These are phyloP conservation scores for Virgularia gustaviana DNA, from an alignment of 92 coral and sea anemone genomes.

Conservation along the genomic window DNA sequence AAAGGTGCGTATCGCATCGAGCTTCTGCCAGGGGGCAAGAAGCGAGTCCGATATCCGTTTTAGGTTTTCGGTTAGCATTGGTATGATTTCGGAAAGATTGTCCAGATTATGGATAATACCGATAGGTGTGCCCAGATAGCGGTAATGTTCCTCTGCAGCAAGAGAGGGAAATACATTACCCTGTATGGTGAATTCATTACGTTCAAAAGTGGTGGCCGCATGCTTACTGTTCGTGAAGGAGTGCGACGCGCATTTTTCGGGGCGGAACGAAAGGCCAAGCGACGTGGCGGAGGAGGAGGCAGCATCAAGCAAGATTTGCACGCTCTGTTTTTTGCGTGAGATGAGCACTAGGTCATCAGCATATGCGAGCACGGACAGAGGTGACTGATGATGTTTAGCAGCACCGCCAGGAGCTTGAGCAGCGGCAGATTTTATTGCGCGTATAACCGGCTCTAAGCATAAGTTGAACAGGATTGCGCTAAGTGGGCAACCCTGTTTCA, in stretches of 20 bases:
- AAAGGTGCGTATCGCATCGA: slow-evolving; percentile 34
- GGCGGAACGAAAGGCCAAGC: not conserved
- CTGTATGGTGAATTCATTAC: not conserved
- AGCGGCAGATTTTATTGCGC: not conserved
- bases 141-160: not conserved
- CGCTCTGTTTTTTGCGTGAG: not conserved
- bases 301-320: not conserved
- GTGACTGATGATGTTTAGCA: not conserved
- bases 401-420: not conserved
- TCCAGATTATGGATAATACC: not conserved
- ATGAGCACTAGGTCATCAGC: not conserved
- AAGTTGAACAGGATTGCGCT: slow-evolving; percentile 13
- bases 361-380: not conserved
- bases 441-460: not conserved
- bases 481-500: slow-evolving; percentile 15
- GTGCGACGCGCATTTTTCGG: not conserved
- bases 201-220: not conserved
- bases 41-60: not conserved
- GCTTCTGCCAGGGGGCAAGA: slow-evolving; percentile 35
- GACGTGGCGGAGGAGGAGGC: not conserved
- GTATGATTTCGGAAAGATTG: not conserved
- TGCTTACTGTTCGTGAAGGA: not conserved
- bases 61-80: not conserved
- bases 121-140: not conserved
- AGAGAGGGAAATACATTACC: not conserved